Conservation (phyloP, 1,140 invertebrate genomes). For the Chironomus striatipennis region DNA sequence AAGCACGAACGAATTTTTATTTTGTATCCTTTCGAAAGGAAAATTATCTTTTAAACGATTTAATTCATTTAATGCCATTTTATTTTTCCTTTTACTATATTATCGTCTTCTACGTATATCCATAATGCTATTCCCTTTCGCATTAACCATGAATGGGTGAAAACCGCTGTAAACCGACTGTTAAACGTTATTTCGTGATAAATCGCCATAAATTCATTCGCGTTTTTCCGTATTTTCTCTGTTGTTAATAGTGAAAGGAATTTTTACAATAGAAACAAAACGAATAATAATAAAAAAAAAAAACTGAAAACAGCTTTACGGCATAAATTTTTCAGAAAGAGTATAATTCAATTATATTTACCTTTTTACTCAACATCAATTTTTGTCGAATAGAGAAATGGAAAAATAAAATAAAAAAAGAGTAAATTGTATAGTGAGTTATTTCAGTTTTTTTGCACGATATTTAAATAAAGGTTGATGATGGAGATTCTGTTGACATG, state of each 20-base stretch:
- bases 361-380: neutral
- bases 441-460: neutral
- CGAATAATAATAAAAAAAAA: no score
- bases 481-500: no score
- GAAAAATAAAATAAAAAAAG: no score
- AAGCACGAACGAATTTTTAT: no score
- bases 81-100: neutral
- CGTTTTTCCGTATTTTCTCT: slow-evolving; percentile 17
- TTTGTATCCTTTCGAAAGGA: neutral
- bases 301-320: slow-evolving; percentile 10
- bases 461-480: no score
- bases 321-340: slow-evolving; percentile 7
- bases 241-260: neutral
- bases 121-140: neutral
- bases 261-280: no score
- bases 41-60: slow-evolving; percentile 10
- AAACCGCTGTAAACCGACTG: slow-evolving; percentile 13
- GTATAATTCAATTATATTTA: slow-evolving; percentile 15
- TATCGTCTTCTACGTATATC: neutral
- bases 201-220: slow-evolving; percentile 23
- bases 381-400: no score
- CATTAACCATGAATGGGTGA: neutral
- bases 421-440: neutral
- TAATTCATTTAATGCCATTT: slow-evolving; percentile 3
- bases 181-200: slow-evolving; percentile 18